These are phyloP conservation scores for Micromesistius poutassou DNA, from an alignment of 2,797 vertebrate species.

Conservation along the genomic window DNA sequence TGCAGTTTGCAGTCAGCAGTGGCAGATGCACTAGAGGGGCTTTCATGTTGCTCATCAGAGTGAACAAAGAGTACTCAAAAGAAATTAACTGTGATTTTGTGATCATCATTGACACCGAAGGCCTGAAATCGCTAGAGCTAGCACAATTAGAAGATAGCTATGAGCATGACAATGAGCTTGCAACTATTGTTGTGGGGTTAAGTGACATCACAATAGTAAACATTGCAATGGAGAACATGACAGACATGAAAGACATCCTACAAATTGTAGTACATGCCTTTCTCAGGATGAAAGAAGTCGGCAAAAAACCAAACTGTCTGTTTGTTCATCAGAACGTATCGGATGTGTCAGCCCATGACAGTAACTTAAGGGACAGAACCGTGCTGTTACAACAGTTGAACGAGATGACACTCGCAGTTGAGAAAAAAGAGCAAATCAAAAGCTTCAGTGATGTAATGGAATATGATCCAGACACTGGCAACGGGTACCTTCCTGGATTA, in stretches of 20 bases:
- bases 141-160: slow-evolving; percentile 47
- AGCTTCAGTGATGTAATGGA: slow-evolving; percentile 62
- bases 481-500: slow-evolving; percentile 76
- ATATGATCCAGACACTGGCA: slow-evolving; percentile 59
- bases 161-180: slow-evolving; percentile 63
- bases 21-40: slow-evolving; percentile 64
- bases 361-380: slow-evolving; percentile 40
- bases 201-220: slow-evolving; percentile 65
- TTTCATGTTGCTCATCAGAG: slow-evolving; percentile 52
- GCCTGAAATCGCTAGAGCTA: slow-evolving; percentile 48
- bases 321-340: slow-evolving; percentile 68
- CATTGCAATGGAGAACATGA: slow-evolving; percentile 56
- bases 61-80: slow-evolving; percentile 40
- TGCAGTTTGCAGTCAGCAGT: slow-evolving; percentile 73
- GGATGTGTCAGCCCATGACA: slow-evolving; percentile 48
- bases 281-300: slow-evolving; percentile 57
- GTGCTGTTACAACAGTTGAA: slow-evolving; percentile 53
- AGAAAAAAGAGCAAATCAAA: slow-evolving; percentile 23
- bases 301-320: slow-evolving; percentile 57
- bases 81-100: slow-evolving; percentile 57
- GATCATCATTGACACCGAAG: slow-evolving; percentile 65
- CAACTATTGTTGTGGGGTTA: slow-evolving; percentile 65
- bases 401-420: slow-evolving; percentile 61
- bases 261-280: slow-evolving; percentile 64
- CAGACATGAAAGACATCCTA: slow-evolving; percentile 59